phyloP scores from a whole-genome alignment of 2,797 vertebrate species.

The Liparis tanakae region DNA sequence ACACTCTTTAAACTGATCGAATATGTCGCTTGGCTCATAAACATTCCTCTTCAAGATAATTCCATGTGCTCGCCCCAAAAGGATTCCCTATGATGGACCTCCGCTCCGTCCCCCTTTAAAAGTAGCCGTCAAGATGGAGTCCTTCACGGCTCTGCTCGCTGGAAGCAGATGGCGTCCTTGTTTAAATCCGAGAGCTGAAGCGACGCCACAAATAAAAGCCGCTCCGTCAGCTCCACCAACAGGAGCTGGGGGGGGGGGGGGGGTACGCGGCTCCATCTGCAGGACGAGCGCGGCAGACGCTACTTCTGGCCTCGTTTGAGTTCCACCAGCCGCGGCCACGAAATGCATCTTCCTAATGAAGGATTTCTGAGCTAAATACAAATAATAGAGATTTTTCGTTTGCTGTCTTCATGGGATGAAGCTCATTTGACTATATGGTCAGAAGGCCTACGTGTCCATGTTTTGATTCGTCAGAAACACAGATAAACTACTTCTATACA shows the following conservation, averaged over 20 bases:
- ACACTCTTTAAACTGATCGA: neutral
- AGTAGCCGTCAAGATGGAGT: neutral
- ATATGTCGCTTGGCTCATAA: neutral
- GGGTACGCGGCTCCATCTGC: constrained; percentile 44
- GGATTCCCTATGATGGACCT: neutral
- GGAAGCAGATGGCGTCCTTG: constrained; percentile 69
- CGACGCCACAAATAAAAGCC: constrained; percentile 60
- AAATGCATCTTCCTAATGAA: constrained; percentile 16
- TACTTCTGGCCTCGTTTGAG: constrained; percentile 56
- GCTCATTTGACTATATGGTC: neutral
- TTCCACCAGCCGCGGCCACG: constrained; percentile 11
- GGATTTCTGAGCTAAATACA: neutral
- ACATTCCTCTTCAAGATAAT: neutral
- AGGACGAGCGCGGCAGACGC: constrained; percentile 41
- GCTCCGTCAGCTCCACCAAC: constrained; percentile 73
- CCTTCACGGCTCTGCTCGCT: constrained; percentile 6
- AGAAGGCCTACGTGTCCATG: neutral
- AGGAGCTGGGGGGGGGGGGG: constrained; percentile 17
- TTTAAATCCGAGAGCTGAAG: constrained; percentile 51
- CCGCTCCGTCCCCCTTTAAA: neutral
- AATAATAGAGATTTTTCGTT: too few relatives aligned
- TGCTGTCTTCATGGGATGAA: too few relatives aligned
- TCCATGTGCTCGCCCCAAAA: neutral
- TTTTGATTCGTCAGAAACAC: neutral
- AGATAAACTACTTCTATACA: neutral